Evolutionary conservation across 2,888 invertebrate genomes (phyloP).

Genomic region (Deroplatys truncata): DNA sequence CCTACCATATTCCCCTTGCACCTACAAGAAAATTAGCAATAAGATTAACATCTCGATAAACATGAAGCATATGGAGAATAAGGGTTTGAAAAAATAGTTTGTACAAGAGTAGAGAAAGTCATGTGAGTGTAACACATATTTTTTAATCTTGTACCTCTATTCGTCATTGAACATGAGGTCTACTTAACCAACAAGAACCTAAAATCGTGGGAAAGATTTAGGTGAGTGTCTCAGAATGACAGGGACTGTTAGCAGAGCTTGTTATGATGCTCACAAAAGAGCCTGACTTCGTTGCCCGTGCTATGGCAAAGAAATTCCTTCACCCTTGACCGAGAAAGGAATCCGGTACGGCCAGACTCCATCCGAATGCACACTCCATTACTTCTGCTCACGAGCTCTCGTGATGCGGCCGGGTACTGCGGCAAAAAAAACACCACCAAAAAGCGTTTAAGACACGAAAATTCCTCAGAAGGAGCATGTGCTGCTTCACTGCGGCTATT

Average conservation of each 20-base stretch:
- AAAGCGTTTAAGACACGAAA: background rate
- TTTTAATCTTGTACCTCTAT: too few relatives aligned
- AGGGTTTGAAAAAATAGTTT: too few relatives aligned
- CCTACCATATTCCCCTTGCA: too few relatives aligned
- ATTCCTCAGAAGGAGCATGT: background rate
- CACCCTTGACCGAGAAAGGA: background rate
- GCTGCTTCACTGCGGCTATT: background rate
- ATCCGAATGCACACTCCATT: background rate
- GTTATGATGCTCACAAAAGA: background rate
- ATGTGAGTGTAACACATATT: too few relatives aligned
- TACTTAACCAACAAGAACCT: too few relatives aligned
- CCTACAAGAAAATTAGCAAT: too few relatives aligned
- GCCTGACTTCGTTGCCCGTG: background rate
- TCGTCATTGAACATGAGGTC: too few relatives aligned
- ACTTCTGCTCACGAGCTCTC: background rate
- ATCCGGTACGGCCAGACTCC: background rate
- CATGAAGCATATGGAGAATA: too few relatives aligned
- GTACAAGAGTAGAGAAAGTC: too few relatives aligned
- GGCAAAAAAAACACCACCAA: background rate
- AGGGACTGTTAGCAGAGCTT: too few relatives aligned
- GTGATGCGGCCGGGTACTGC: background rate
- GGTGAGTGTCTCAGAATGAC: background rate
- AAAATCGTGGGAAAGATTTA: too few relatives aligned
- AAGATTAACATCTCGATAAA: too few relatives aligned
- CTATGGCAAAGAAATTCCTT: background rate